Evolutionary conservation across 2,797 vertebrate genomes (phyloP).

Genomic region (Lutjanus argentimaculatus): DNA sequence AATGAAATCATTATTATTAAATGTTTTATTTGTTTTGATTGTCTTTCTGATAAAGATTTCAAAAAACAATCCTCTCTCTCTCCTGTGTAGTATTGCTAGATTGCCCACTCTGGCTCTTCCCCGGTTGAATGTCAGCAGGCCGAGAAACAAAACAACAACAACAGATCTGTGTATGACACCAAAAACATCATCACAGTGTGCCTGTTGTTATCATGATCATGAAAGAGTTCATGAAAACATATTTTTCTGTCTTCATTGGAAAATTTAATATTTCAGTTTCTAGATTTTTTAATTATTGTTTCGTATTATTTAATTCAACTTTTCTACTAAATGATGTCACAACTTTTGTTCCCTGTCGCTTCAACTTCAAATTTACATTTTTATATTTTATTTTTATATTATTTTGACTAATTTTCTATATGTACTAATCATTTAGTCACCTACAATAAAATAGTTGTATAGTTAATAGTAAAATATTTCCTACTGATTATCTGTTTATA

Average conservation of each 20-base stretch:
- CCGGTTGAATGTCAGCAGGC: background rate
- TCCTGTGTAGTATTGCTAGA: background rate
- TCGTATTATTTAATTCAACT: too few relatives aligned
- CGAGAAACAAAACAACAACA: background rate
- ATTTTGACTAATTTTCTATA: background rate
- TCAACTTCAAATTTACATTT: background rate
- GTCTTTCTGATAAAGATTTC: too few relatives aligned
- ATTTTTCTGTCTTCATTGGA: background rate
- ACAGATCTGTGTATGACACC: background rate
- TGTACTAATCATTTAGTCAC: background rate
- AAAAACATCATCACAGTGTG: background rate
- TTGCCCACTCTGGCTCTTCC: background rate
- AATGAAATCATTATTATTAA: too few relatives aligned
- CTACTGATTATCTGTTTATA: background rate
- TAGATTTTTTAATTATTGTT: too few relatives aligned
- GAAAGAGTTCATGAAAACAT: background rate
- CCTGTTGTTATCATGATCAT: background rate
- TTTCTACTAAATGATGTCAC: too few relatives aligned
- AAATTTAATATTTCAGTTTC: too few relatives aligned
- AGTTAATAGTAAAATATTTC: background rate
- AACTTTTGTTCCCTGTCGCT: too few relatives aligned
- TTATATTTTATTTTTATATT: background rate
- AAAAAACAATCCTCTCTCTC: background rate
- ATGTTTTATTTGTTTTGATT: too few relatives aligned
- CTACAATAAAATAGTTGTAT: too few relatives aligned